Evolutionary conservation across 2,888 invertebrate species (phyloP).

Genomic region (Mesoligia furuncula): DNA sequence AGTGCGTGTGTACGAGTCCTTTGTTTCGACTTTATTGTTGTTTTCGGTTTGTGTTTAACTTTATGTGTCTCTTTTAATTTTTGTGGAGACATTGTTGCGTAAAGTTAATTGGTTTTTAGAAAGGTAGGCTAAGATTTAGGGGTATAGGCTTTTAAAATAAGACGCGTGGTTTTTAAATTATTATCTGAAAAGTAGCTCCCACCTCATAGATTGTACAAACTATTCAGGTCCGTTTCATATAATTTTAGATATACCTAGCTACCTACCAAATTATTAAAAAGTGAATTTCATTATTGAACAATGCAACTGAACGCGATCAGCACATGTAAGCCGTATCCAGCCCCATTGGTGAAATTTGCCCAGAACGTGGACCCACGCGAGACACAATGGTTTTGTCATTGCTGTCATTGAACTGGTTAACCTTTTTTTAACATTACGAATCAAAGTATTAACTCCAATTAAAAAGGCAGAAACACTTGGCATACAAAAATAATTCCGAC

Average conservation of each 20-base stretch:
- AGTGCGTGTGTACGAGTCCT: neutral
- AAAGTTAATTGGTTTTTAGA: neutral
- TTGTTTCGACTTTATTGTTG: neutral
- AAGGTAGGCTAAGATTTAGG: no score
- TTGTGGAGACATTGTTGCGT: slow-evolving; percentile 10
- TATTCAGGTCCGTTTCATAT: neutral
- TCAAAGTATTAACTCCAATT: neutral
- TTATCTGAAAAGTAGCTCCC: neutral
- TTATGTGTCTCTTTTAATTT: slow-evolving; percentile 16
- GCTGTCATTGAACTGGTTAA: neutral
- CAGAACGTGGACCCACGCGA: neutral
- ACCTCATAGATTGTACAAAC: neutral
- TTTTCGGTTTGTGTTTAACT: slow-evolving; percentile 18
- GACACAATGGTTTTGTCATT: neutral
- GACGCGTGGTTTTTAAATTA: neutral
- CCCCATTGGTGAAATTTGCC: neutral
- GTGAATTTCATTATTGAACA: neutral
- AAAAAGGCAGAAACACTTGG: neutral
- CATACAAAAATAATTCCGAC: neutral
- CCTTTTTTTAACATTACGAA: neutral
- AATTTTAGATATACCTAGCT: neutral
- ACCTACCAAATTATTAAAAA: neutral
- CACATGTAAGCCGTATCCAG: neutral
- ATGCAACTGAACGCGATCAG: neutral
- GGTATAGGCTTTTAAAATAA: neutral